Percentiles rank a stretch among this genome's conserved stretches.
phyloP scores from a whole-genome alignment of 2,888 invertebrate genomes.

The Meganola albula region DNA sequence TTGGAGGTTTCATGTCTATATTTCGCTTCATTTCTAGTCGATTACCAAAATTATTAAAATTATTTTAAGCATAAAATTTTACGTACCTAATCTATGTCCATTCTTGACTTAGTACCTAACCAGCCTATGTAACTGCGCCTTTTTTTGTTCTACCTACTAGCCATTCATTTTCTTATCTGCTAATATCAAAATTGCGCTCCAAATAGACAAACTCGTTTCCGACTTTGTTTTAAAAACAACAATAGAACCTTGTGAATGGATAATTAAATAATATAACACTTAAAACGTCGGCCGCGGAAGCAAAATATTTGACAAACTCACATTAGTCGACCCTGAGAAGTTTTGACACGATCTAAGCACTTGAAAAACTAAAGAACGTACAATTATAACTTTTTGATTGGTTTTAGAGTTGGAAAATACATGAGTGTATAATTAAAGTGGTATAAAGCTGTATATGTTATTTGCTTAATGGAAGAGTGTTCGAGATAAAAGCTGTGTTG shows the following conservation, averaged over 20 bases:
- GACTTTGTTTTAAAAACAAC: constrained; percentile 37
- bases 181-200: constrained; percentile 27
- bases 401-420: constrained; percentile 65
- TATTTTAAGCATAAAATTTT: too few relatives aligned
- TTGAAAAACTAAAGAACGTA: constrained; percentile 43
- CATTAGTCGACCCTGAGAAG: constrained; percentile 48
- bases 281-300: constrained; percentile 48
- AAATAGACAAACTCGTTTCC: constrained; percentile 36
- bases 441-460: constrained; percentile 72
- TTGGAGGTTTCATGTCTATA: constrained; percentile 45
- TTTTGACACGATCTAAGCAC: constrained; percentile 35
- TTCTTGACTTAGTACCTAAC: too few relatives aligned
- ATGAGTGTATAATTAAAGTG: constrained; percentile 66
- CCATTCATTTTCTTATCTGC: constrained; percentile 17
- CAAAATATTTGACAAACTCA: constrained; percentile 59
- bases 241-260: constrained; percentile 42
- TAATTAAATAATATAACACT: constrained; percentile 44
- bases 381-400: constrained; percentile 70
- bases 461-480: constrained; percentile 75
- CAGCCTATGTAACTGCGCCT: too few relatives aligned
- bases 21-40: constrained; percentile 51
- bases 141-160: too few relatives aligned
- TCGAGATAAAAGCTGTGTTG: constrained; percentile 71
- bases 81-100: constrained; percentile 7
- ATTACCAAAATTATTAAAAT: too few relatives aligned